Conservation (phyloP, 2,113 vertebrate genomes). For the Pteruthius melanotis region DNA sequence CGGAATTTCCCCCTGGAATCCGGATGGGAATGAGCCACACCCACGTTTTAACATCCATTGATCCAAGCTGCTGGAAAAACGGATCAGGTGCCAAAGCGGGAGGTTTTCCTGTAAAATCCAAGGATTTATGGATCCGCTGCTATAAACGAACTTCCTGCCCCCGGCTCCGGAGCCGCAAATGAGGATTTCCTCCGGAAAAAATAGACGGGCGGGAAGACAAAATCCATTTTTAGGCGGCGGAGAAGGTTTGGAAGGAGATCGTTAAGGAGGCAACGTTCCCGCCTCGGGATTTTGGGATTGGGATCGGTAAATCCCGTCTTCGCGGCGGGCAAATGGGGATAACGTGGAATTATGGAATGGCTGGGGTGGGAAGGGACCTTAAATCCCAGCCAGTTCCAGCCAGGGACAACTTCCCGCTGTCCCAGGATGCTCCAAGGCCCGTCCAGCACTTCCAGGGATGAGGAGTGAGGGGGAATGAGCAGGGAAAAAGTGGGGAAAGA, state of each 20-base stretch:
- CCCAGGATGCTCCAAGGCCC: not conserved
- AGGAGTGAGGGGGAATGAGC: not conserved
- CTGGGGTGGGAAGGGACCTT: not conserved
- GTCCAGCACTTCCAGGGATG: not conserved
- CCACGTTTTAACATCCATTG: not conserved
- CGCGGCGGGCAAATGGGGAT: fast-evolving
- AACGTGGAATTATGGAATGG: not conserved
- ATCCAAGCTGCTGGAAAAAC: not conserved
- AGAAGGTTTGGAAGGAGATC: not conserved
- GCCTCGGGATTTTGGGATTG: fast-evolving
- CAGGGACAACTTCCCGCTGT: not conserved
- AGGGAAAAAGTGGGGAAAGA: not conserved
- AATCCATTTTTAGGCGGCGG: not conserved
- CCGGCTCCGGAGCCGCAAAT: fast-evolving
- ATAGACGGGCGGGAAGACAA: not conserved
- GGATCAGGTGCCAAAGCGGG: not conserved
- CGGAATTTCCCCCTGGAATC: not conserved
- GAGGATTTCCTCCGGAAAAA: not conserved
- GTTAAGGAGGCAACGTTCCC: not conserved
- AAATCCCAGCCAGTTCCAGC: not conserved
- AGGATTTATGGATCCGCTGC: not conserved
- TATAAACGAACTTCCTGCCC: not conserved
- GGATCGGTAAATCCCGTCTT: not conserved
- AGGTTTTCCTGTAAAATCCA: not conserved
- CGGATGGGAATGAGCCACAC: not conserved